phyloP scores from a whole-genome alignment of 2,797 vertebrate species.

The Rousettus madagascariensis region DNA sequence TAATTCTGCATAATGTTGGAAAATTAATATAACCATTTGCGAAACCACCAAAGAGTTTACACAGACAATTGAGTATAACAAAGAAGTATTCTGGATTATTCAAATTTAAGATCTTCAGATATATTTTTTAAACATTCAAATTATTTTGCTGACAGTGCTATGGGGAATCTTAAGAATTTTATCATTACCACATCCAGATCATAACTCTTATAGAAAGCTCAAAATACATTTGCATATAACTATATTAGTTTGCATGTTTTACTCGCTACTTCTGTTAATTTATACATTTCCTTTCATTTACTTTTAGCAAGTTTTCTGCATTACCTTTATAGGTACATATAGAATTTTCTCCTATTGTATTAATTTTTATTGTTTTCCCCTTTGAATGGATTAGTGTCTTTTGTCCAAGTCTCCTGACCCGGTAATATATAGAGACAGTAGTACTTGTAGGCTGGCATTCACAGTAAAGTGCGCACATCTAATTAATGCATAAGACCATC shows the following conservation, averaged over 20 bases:
- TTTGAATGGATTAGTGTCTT: neutral
- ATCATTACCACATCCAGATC: neutral
- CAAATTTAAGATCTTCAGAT: constrained; percentile 25
- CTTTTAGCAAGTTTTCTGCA: neutral
- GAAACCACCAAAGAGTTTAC: neutral
- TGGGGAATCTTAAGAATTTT: neutral
- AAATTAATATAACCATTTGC: neutral
- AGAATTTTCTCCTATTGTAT: neutral
- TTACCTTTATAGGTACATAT: constrained; percentile 9
- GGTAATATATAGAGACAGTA: neutral
- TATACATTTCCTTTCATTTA: neutral
- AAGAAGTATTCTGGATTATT: neutral
- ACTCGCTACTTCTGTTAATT: neutral
- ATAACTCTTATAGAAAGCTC: neutral
- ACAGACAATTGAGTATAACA: neutral
- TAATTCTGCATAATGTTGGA: constrained; percentile 3
- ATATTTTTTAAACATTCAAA: neutral
- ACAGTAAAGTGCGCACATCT: neutral
- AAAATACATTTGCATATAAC: neutral
- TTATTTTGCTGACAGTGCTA: neutral
- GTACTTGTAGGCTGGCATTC: neutral
- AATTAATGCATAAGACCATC: neutral
- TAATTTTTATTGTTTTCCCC: constrained; percentile 25
- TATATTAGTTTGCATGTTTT: neutral
- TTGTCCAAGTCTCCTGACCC: neutral